Evolutionary conservation across 2,888 invertebrate genomes (phyloP).

Genomic region (Cistogaster globosa): DNA sequence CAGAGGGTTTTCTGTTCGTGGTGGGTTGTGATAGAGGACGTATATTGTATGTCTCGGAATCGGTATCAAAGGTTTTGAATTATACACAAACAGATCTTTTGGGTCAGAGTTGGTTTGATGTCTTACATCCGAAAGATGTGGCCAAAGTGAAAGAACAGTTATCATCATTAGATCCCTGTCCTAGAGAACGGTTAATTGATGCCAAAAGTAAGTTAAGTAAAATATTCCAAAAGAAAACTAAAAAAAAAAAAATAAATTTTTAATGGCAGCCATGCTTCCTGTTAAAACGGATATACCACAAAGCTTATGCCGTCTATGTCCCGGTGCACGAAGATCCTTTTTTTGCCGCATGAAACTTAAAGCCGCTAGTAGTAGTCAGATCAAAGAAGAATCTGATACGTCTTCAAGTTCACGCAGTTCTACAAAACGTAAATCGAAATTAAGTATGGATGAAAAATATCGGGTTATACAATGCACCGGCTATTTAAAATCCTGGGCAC

Average conservation of each 20-base stretch:
- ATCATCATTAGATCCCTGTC: conserved; percentile 93
- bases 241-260: neutral
- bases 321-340: conserved; percentile 95
- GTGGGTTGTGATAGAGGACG: conserved; percentile 96
- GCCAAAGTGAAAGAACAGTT: conserved; percentile 97
- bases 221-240: too few relatives aligned
- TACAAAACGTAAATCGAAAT: conserved; percentile 87
- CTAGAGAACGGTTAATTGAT: conserved; percentile 94
- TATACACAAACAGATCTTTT: conserved; percentile 93
- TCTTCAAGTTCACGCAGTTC: conserved; percentile 84
- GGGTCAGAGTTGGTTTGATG: conserved; percentile 97
- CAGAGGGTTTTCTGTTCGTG: conserved; percentile 95
- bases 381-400: conserved; percentile 88
- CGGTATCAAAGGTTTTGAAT: conserved; percentile 91
- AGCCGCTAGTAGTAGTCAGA: conserved; percentile 84
- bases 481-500: conserved; percentile 95
- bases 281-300: conserved; percentile 93
- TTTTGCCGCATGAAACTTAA: conserved; percentile 96
- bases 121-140: conserved; percentile 96
- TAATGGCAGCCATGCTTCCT: conserved; percentile 91
- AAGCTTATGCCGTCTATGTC: conserved; percentile 90
- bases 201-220: conserved; percentile 88
- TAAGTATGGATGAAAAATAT: conserved; percentile 89
- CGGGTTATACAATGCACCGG: conserved; percentile 96
- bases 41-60: conserved; percentile 94